These are phyloP conservation scores for Notamacropus eugenii DNA, from an alignment of 2,797 vertebrate genomes.

Conservation along the genomic window DNA sequence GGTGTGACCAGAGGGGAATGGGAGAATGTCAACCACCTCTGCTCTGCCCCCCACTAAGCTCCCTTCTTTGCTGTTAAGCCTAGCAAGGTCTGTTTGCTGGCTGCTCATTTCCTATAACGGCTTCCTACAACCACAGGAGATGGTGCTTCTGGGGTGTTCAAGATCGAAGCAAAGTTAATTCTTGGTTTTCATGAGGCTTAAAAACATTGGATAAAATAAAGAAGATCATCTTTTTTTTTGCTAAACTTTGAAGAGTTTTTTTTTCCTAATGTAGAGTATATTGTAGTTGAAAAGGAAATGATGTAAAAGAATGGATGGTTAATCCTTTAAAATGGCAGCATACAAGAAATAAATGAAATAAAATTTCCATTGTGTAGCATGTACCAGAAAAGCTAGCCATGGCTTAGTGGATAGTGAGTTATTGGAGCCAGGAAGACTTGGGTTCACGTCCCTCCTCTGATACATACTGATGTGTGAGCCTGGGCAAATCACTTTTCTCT, in stretches of 20 bases:
- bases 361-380: neutral
- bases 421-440: neutral
- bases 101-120: neutral
- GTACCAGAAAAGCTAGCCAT: neutral
- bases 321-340: neutral
- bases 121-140: neutral
- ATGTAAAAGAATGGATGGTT: neutral
- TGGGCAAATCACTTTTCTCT: neutral
- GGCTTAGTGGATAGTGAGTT: neutral
- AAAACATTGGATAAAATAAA: constrained; percentile 13
- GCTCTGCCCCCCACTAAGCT: neutral
- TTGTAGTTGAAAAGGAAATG: constrained; percentile 15
- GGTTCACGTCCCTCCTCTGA: neutral
- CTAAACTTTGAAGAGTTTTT: constrained; percentile 15
- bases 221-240: neutral
- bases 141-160: neutral
- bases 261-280: neutral
- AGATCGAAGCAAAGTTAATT: neutral
- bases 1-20: neutral
- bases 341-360: neutral
- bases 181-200: neutral
- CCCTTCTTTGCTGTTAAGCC: neutral
- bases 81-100: neutral
- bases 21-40: neutral
- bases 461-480: neutral